Evolutionary conservation across 2,113 vertebrate species (phyloP), one percentile per base, ranked within the genome.

Genomic region (Bungarus multicinctus): DNA sequence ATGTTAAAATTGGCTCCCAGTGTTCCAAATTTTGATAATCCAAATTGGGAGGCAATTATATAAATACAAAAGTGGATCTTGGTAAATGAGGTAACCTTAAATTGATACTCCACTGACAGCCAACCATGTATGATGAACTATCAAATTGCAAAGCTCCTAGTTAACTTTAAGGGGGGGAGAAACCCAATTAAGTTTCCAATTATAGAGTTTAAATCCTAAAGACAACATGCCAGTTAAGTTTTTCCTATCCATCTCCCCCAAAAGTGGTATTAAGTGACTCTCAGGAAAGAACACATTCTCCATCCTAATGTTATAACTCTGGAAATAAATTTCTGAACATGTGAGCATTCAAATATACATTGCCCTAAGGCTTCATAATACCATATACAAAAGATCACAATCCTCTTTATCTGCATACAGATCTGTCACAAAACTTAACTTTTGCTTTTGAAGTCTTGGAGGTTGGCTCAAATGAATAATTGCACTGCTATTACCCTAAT

Each of bases 181-280:
- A 88, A 45, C 89, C 91, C 95, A 94, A 57, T 91, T 91, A 95
- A 95, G 85, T 93, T 94, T 92, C 94, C 95, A 95, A 96, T 93
- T 95, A 87, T 93, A 96, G 93, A 89, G 23, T 93, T 91, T 81
- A 47, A 94, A 94, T 20, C 93, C 90, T 94, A 53, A 95, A 90
- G 94, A 94, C 97, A 94, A 94, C 5, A 81, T 94, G 92, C 94
- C 95, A 94, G 93, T 96, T 97, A 91, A 96, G 94, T 22, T 96
- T 97, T 96, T 45, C 18, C 4, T 96, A 94, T 94, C 95, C 69
- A 90, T 91, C 89, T 94, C 94, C 43, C 60, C 55, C 91, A 92
- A 95, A 94, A 93, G 43, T 91, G 58, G 43, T 94, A 74, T 95
- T 95, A 97, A 97, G 94, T 95, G 50, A 91, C 89, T 93, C 94